Evolutionary conservation across 2,113 vertebrate genomes (phyloP).

Genomic region (Gymnorhina tibicen): DNA sequence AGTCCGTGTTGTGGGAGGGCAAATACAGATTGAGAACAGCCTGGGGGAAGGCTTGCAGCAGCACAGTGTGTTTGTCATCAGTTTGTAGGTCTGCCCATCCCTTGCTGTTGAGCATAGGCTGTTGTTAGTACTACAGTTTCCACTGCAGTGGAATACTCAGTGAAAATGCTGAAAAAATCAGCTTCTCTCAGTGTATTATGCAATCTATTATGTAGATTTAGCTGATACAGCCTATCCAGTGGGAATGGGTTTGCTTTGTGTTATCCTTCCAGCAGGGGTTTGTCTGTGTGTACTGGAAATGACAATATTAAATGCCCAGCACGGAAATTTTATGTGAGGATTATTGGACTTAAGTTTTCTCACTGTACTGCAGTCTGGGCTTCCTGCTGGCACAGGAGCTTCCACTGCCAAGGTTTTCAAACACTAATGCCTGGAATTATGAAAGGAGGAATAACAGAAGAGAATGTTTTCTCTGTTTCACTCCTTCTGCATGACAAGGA

Average conservation of each 20-base stretch:
- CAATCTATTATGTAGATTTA: neutral
- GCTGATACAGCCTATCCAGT: neutral
- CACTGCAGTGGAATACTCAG: neutral
- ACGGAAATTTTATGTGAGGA: slow-evolving; percentile 20
- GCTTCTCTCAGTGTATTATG: neutral
- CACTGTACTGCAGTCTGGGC: neutral
- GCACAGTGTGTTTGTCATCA: neutral
- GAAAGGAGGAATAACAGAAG: neutral
- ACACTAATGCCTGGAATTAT: neutral
- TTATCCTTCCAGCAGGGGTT: slow-evolving; percentile 20
- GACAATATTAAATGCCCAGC: neutral
- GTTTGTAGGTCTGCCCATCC: neutral
- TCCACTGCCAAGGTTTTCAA: slow-evolving; percentile 9
- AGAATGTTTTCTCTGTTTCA: neutral
- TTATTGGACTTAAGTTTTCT: slow-evolving; percentile 23
- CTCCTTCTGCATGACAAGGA: neutral
- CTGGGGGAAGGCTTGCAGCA: neutral
- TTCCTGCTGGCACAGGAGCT: slow-evolving; percentile 3
- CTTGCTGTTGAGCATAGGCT: neutral
- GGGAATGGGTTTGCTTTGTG: neutral
- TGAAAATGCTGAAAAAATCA: neutral
- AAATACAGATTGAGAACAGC: neutral
- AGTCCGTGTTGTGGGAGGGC: neutral
- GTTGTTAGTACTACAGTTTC: neutral
- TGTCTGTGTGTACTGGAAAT: slow-evolving; percentile 27